A percentile compares a stretch with the other conserved stretches of the same genome.
Evolutionary conservation across 2,888 invertebrate species (phyloP).

Genomic region (Euplagia quadripunctaria): DNA sequence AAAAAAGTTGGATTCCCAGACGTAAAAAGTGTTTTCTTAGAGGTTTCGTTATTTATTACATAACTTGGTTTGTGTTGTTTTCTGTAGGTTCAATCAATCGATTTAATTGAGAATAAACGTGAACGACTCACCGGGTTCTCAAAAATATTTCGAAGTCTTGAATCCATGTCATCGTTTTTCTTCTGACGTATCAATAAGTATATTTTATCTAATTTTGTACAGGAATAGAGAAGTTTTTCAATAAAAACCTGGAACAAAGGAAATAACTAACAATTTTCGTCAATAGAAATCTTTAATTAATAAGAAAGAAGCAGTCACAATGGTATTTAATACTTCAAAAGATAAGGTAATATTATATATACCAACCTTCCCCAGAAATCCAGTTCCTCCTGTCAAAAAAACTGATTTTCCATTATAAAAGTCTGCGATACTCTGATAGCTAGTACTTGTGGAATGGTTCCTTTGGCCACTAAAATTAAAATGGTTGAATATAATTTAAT

Average conservation of each 20-base stretch:
- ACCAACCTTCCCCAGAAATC: conserved; percentile 25
- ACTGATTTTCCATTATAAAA: conserved; percentile 25
- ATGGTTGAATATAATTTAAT: too few relatives aligned
- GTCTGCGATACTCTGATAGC: conserved; percentile 7
- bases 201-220: background rate
- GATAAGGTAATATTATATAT: background rate
- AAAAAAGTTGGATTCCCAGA: too few relatives aligned
- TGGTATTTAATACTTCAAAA: too few relatives aligned
- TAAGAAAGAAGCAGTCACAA: too few relatives aligned
- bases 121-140: background rate
- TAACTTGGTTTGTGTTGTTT: too few relatives aligned
- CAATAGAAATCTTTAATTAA: too few relatives aligned
- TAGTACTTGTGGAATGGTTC: background rate
- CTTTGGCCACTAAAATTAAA: background rate
- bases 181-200: background rate
- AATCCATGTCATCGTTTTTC: background rate
- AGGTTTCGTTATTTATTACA: too few relatives aligned
- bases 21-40: too few relatives aligned
- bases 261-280: too few relatives aligned
- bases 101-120: background rate
- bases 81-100: too few relatives aligned
- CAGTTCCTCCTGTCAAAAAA: conserved; percentile 23
- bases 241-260: background rate
- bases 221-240: background rate
- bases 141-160: background rate